phyloP scores from a whole-genome alignment of 37 sponge, comb jelly and placozoan species.

The Haliclona indistincta region DNA sequence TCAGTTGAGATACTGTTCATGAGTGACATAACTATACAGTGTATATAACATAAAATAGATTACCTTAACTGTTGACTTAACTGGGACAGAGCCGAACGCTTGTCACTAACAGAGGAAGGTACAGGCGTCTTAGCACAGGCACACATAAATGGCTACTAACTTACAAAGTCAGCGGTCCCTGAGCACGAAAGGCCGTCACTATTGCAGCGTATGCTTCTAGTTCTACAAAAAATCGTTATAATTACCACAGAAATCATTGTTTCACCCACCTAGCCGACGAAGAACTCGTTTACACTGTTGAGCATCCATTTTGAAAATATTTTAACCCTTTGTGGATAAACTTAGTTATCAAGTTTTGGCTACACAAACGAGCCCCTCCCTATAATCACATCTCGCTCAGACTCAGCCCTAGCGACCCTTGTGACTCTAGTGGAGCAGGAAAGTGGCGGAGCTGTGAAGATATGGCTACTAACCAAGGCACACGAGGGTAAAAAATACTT shows the following conservation, averaged over 20 bases:
- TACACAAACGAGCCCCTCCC: no score
- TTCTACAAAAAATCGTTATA: constrained; percentile 33
- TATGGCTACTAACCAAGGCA: no score
- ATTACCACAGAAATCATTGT: no score
- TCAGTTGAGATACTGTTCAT: constrained; percentile 67
- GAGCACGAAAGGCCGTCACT: constrained; percentile 68
- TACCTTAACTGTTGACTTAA: constrained; percentile 51
- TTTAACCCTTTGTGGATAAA: no score
- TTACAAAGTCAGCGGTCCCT: constrained; percentile 60
- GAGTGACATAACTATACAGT: neutral
- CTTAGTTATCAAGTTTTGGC: no score
- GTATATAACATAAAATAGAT: neutral
- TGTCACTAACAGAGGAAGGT: constrained; percentile 29
- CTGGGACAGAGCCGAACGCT: constrained; percentile 37
- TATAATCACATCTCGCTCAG: no score
- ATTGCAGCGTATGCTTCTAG: constrained; percentile 73
- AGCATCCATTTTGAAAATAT: neutral
- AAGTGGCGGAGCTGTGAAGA: no score
- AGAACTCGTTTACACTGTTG: neutral
- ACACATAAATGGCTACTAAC: constrained; percentile 3
- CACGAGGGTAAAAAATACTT: no score
- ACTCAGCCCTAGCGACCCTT: no score
- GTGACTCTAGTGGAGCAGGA: no score
- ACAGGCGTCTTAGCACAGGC: no score
- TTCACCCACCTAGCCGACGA: neutral